Base-by-base conservation (phyloP, 2,888 invertebrate species). In the Exocentrus adspersus region DNA sequence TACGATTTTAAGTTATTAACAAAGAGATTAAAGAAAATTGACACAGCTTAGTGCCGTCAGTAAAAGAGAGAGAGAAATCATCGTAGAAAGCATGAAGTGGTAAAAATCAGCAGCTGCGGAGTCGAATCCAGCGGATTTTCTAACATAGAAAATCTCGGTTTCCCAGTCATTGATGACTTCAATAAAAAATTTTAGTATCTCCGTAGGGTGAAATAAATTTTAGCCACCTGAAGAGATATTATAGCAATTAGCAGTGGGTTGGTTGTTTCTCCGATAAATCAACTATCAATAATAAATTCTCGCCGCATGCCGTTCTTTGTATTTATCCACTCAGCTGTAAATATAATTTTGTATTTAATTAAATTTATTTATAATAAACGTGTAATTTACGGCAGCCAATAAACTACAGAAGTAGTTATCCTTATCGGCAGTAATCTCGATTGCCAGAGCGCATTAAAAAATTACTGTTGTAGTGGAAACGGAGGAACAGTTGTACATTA, bases 391-490 rank as follows among this genome's bases (percentile, higher is more conserved):
- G 19, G 17, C 42, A 41, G 19, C 24, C 42, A 59, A 59, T 59
- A 59, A 59, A 59, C 54, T 54, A 43, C 54, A 54, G 30, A 43
- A 54, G 54, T 54, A 43, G 43, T 54, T 57, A 57, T 30, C 9
- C 45, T 57, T 57, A 57, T 57, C 57, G 45, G 30, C 32, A 19
- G 20, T 46, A 57, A 57, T 57, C 57, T 57, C 57, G 46, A 57
- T 57, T 57, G 42, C 30, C 43, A 28, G 1, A 10, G 32, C 32
- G 46, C 57, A 57, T 45, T 32, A 57, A 57, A 57, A 54, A 46
- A 32, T 57, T 46, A 28, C 30, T 57, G 46, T 30, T 37, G 37
- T 46, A 30, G 57, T 46, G 46, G 57, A 46, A 43, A 43, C 43
- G 28, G 43, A 6, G 32, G 30, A 30, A 57, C 57, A 46, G 57